A percentile compares a stretch with the other conserved stretches of the same genome.
phyloP scores from a whole-genome alignment of 2,888 invertebrate genomes.

The Tiliacea aurago region DNA sequence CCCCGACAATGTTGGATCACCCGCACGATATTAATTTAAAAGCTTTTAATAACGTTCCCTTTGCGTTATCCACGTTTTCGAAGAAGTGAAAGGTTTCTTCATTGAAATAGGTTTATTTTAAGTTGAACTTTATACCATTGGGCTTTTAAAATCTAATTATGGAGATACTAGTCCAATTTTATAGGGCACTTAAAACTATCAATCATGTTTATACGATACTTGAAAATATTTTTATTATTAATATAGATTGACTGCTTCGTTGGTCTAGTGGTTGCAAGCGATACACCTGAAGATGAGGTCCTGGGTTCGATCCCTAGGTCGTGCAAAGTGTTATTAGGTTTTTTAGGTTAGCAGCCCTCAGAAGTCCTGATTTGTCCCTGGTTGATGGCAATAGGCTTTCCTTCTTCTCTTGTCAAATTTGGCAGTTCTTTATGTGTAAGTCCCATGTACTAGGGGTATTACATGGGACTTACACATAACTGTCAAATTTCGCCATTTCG shows the following conservation, averaged over 20 bases:
- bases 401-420: no score
- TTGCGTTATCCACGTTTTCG: background rate
- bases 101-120: constrained; percentile 15
- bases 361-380: no score
- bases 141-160: constrained; percentile 10
- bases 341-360: no score
- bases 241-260: constrained; percentile 1
- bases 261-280: no score
- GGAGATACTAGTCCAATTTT: background rate
- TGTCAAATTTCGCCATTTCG: no score
- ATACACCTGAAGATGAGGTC: no score
- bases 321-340: no score
- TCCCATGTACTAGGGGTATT: no score
- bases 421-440: no score
- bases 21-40: constrained; percentile 26
- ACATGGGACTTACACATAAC: no score
- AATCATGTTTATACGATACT: background rate
- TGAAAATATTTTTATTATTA: background rate
- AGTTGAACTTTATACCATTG: background rate
- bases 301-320: no score
- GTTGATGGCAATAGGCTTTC: no score
- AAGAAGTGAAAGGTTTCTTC: background rate
- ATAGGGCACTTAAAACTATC: background rate
- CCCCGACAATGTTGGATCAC: background rate
- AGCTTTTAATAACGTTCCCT: constrained; percentile 14